phyloP scores from a whole-genome alignment of 2,888 invertebrate genomes.

The Chelonus formosanus region DNA sequence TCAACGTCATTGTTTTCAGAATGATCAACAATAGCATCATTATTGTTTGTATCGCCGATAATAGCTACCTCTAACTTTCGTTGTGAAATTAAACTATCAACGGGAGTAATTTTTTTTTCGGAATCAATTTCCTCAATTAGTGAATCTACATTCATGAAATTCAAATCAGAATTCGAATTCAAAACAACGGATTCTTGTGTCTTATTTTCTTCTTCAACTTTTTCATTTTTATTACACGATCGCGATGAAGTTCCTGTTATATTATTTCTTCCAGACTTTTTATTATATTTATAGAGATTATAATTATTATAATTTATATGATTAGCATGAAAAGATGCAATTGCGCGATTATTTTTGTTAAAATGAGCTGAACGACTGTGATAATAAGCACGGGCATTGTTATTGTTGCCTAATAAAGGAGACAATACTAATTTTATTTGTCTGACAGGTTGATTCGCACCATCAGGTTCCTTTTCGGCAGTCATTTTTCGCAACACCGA shows the following conservation, averaged over 20 bases:
- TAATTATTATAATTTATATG: slow-evolving; percentile 34
- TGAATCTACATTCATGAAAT: too few relatives aligned
- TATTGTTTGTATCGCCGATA: slow-evolving; percentile 42
- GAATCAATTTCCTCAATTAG: not conserved
- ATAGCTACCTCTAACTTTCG: slow-evolving; percentile 22
- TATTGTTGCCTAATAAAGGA: slow-evolving; percentile 21
- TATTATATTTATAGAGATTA: not conserved
- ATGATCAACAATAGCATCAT: slow-evolving; percentile 34
- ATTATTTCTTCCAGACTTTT: not conserved
- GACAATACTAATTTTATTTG: slow-evolving; percentile 47
- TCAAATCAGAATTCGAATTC: too few relatives aligned
- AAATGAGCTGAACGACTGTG: not conserved
- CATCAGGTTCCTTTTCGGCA: slow-evolving; percentile 82
- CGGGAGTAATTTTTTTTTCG: not conserved
- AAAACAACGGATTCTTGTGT: too few relatives aligned
- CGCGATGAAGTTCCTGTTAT: too few relatives aligned
- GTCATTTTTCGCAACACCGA: slow-evolving; percentile 95
- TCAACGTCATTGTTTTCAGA: slow-evolving; percentile 22
- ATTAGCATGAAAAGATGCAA: slow-evolving; percentile 4
- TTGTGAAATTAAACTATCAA: slow-evolving; percentile 24
- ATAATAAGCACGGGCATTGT: not conserved
- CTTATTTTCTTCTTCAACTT: too few relatives aligned
- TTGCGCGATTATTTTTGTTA: slow-evolving; percentile 6
- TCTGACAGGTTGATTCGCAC: slow-evolving; percentile 58
- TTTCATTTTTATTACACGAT: too few relatives aligned